phyloP scores from a whole-genome alignment of 2,113 vertebrate species.

The Cephalopholis sonnerati region DNA sequence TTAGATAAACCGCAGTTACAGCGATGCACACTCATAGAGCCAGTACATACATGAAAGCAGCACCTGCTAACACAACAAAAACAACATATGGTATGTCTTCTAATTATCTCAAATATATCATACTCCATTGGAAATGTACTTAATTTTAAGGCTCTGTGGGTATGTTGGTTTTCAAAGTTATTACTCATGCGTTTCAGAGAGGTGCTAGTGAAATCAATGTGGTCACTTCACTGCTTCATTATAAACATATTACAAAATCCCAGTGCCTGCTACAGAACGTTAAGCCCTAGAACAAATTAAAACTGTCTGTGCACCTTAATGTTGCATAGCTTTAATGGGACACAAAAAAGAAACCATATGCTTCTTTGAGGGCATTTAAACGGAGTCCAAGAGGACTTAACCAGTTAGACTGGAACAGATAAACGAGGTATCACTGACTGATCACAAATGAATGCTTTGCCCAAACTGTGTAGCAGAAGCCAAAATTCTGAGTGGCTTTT shows the following conservation, averaged over 20 bases:
- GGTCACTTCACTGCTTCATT: constrained; percentile 13
- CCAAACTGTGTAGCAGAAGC: constrained; percentile 2
- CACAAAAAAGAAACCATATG: constrained; percentile 77
- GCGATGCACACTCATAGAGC: neutral
- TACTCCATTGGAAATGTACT: neutral
- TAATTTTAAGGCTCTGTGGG: neutral
- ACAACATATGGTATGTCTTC: neutral
- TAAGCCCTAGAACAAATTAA: constrained; percentile 26
- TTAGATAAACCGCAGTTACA: neutral
- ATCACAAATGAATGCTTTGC: constrained; percentile 24
- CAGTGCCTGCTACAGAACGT: neutral
- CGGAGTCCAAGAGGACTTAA: constrained; percentile 62
- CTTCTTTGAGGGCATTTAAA: constrained; percentile 54
- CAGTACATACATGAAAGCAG: neutral
- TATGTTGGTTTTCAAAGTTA: neutral
- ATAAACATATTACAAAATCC: constrained; percentile 34
- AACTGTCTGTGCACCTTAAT: constrained; percentile 18
- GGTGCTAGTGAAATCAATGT: neutral
- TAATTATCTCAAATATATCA: neutral
- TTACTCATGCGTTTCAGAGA: neutral
- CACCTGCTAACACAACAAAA: neutral
- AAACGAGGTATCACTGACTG: constrained; percentile 46
- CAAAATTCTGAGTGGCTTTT: constrained; percentile 26
- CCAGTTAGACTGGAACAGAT: constrained; percentile 51
- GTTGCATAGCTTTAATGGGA: constrained; percentile 57